Conservation (phyloP, 2,888 invertebrate species). For the Kuschelorhynchus macadamiae region DNA sequence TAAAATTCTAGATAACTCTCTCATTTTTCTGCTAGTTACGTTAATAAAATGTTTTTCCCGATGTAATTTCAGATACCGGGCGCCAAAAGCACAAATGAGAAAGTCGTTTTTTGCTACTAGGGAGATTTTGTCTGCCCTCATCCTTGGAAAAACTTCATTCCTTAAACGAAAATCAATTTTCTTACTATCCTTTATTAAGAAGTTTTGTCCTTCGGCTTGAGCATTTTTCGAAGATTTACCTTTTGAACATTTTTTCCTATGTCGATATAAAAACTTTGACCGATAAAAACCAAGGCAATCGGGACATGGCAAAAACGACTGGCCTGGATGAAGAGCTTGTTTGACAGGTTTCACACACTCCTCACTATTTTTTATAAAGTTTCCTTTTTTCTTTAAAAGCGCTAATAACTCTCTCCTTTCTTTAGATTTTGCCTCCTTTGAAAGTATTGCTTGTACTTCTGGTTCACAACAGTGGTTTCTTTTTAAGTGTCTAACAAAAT, state of each 20-base stretch:
- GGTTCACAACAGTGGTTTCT: not conserved
- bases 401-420: not conserved
- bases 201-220: conserved; percentile 15
- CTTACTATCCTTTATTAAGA: not conserved
- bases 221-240: conserved; percentile 3
- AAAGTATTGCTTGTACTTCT: not conserved
- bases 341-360: not conserved
- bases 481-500: not conserved
- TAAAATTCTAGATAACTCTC: conserved; percentile 25
- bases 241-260: not conserved
- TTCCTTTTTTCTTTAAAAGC: not conserved
- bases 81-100: conserved; percentile 49
- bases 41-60: conserved; percentile 40
- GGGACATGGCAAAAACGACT: not conserved
- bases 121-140: conserved; percentile 41
- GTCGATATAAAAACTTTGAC: not conserved
- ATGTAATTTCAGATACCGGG: conserved; percentile 26
- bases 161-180: conserved; percentile 18
- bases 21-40: conserved; percentile 30
- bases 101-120: conserved; percentile 28
- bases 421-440: not conserved
- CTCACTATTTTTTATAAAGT: not conserved
- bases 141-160: conserved; percentile 34
- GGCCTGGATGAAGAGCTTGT: not conserved
- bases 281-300: not conserved